Evolutionary conservation across 2,113 vertebrate genomes (phyloP), one percentile per base, ranked within the genome.

Genomic region (Sapayoa aenigma): DNA sequence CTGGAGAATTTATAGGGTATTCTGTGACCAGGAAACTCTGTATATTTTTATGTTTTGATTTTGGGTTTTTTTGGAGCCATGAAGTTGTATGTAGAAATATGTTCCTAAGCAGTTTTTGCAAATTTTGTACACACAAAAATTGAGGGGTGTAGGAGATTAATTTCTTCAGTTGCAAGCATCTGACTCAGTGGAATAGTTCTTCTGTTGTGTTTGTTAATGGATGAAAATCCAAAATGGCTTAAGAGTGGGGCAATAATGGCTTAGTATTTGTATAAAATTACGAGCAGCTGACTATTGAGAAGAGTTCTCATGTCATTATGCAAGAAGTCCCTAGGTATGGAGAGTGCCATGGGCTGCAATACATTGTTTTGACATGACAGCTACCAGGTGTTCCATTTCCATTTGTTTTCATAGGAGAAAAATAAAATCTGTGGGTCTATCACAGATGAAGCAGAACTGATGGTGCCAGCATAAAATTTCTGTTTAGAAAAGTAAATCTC

Each of bases 381-480:
- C 87, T 89, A 95, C 68, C 89, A 96, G 92, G 95, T 97, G 91
- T 95, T 95, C 56, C 15, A 35, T 95, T 95, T 95, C 78, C 35
- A 59, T 96, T 97, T 97, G 69, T 96, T 90, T 84, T 92, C 59
- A 86, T 42, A 63, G 37, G 33, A 68, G 53, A 79, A 63, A 92
- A 69, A 47, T 12, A 84, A 80, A 79, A 88, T 44, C 33, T 87
- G 62, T 49, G 91, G 81, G 19, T 88, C 84, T 90, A 14, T 96
- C 62, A 55, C 87, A 97, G 96, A 95, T 97, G 96, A 97, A 96
- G 96, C 96, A 96, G 93, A 97, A 97, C 93, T 95, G 93, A 96
- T 96, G 96, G 88, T 96, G 65, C 83, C 60, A 96, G 58, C 59
- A 86, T 89, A 76, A 90, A 94, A 94, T 56, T 76, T 88, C 76